A percentile compares a stretch with the other conserved stretches of the same genome.
phyloP scores from a whole-genome alignment of 2,797 vertebrate genomes.

The Todus mexicanus region DNA sequence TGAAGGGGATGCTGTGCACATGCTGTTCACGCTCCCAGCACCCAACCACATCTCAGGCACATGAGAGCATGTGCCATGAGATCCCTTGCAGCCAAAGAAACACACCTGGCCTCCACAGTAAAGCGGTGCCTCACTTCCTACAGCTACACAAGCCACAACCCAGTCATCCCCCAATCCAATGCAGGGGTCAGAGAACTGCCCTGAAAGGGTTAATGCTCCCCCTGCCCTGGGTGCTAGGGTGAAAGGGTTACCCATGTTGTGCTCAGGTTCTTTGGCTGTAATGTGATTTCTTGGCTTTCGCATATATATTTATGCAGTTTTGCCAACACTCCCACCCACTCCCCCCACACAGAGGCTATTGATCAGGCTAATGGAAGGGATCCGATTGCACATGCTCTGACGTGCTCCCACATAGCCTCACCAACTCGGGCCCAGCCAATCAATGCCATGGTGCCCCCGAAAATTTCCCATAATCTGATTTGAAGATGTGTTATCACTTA shows the following conservation, averaged over 20 bases:
- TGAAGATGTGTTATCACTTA: constrained; percentile 77
- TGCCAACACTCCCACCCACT: constrained; percentile 83
- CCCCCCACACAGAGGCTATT: constrained; percentile 74
- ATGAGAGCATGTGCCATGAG: not conserved
- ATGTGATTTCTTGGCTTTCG: constrained; percentile 93
- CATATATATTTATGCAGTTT: constrained; percentile 94
- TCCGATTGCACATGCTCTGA: constrained; percentile 92
- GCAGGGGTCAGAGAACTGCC: not conserved
- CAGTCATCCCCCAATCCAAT: fast-evolving
- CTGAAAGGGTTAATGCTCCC: constrained; percentile 39
- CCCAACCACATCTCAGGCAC: not conserved
- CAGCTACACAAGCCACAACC: not conserved
- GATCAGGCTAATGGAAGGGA: constrained; percentile 96
- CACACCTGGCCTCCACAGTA: not conserved
- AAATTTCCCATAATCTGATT: constrained; percentile 91
- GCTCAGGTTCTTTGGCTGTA: constrained; percentile 88
- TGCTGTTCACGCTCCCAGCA: fast-evolving
- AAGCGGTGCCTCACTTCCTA: not conserved
- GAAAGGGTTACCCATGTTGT: constrained; percentile 88
- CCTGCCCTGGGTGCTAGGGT: constrained; percentile 60
- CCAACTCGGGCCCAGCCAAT: constrained; percentile 89
- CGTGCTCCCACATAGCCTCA: constrained; percentile 84
- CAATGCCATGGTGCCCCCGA: constrained; percentile 86
- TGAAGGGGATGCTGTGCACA: not conserved
- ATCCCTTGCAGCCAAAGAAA: not conserved